These are phyloP conservation scores for Menidia beryllina DNA, from an alignment of 2,113 vertebrate genomes.

Conservation along the genomic window DNA sequence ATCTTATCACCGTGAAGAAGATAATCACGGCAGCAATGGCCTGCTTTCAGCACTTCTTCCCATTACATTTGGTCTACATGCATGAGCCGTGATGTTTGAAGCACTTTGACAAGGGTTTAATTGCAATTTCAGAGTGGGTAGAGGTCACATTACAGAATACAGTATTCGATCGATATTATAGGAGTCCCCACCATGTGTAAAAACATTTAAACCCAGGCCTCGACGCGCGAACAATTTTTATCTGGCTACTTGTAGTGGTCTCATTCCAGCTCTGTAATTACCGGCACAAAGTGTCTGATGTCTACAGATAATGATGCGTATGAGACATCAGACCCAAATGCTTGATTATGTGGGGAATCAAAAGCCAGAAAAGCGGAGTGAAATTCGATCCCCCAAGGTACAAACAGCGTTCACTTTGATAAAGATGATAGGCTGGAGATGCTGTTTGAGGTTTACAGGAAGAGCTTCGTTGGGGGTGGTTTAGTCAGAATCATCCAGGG, in stretches of 20 bases:
- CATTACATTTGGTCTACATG: slow-evolving; percentile 31
- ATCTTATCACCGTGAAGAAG: slow-evolving; percentile 54
- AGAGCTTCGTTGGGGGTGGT: slow-evolving; percentile 8
- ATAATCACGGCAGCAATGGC: slow-evolving; percentile 36
- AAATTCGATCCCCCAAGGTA: slow-evolving; percentile 46
- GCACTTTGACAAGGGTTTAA: neutral
- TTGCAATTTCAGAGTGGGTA: slow-evolving; percentile 15
- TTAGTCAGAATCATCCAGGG: neutral
- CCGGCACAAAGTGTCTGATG: slow-evolving; percentile 14
- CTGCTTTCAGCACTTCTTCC: slow-evolving; percentile 38
- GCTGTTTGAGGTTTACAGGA: slow-evolving; percentile 38
- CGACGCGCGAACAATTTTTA: slow-evolving; percentile 7
- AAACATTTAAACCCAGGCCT: too few relatives aligned
- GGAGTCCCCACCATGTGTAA: too few relatives aligned
- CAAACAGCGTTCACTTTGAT: slow-evolving; percentile 44
- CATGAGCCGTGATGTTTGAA: slow-evolving; percentile 9
- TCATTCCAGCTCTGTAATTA: slow-evolving; percentile 36
- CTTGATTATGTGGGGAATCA: slow-evolving; percentile 40
- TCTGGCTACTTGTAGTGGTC: neutral
- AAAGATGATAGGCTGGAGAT: slow-evolving; percentile 36
- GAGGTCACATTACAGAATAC: too few relatives aligned
- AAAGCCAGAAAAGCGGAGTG: slow-evolving; percentile 35
- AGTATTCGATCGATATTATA: too few relatives aligned
- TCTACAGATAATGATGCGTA: slow-evolving; percentile 43
- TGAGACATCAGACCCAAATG: slow-evolving; percentile 12